Base-by-base conservation (phyloP, 2,888 invertebrate species). In the Erpobdella octoculata region DNA sequence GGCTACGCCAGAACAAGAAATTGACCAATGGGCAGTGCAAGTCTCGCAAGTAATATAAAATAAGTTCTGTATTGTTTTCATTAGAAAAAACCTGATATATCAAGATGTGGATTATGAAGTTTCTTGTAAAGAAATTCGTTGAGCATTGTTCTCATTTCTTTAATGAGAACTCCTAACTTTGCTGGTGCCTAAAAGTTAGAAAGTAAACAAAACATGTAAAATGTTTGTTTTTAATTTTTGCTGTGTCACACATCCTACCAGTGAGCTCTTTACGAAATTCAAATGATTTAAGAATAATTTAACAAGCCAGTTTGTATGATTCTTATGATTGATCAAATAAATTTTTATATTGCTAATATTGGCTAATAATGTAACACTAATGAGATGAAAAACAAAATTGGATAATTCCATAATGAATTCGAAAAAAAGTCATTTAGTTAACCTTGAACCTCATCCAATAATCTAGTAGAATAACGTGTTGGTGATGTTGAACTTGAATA, bases 91-190 rank as follows among this genome's bases (percentile, higher is more conserved):
- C 80, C 78, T 74, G 75, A 73, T 5, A 80, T 70, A 73, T 77
- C 75, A 9, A 79, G 70, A 41, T 74, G 31, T 2, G 81, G 81
- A 18, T 79, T 74, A 31, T 78, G 76, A 33, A 81, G 74, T 69
- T 82, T 81, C 37, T 74, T 75, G n/a, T 78, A 76, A 64, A 82
- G 72, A 21, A 81, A 72, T 35, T 78, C 75, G 74, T 79, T 78
- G 21, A 82, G 70, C 33, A 81, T 72, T 33, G 76, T 75, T 53
- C 81, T 69, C 59, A 81, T 75, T 71, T 82, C 82, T 69, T 79
- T 80, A 75, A 81, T 81, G 53, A 82, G 79, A 33, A 82, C 82
- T 6, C 79, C 81, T 37, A 80, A 80, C 71, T 78, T 79, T 4
- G 81, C 81, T 66, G 76, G 79, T 18, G 81, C 78, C 79, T 80